Base-by-base conservation (phyloP, 2,888 invertebrate species). In the Piscicola geometra region DNA sequence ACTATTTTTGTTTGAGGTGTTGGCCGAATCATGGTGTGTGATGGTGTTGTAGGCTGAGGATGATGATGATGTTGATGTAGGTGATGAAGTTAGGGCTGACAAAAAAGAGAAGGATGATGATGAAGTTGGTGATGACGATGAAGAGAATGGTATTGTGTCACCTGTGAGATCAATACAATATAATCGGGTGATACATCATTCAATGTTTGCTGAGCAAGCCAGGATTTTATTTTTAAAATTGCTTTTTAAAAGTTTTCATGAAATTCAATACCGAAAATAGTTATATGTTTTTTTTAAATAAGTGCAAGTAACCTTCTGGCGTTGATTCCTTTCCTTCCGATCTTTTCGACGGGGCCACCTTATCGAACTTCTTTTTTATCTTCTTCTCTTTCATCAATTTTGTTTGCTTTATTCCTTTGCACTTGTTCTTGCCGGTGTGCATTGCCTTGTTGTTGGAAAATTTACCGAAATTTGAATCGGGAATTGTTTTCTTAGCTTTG, bases 341-440 rank as follows among this genome's bases (percentile, higher is more conserved):
- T 9, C n/a, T 56, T 56, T 56, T 56, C n/a, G n/a, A 56, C 9
- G 50, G 21, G 21, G 1, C 70, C 1, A 71, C 52, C 25, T 50
- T 25, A 50, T 52, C 32, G n/a, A 71, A 30, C 32, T 50, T 52
- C 28, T 71, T 71, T 21, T 71, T 71, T 15, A 71, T 52, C 52
- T 71, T 71, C 32, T 71, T 71, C 71, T 71, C 71, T 52, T 71
- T 71, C 25, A 21, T n/a, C 9, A 21, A 28, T 32, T 71, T 71
- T 9, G 52, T 28, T 18, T 71, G 71, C n/a, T 71, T 71, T 33
- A 36, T 71, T 18, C 41, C 41, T 41, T 71, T 71, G 25, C 71
- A 41, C 32, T 71, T 71, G 52, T 25, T 71, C n/a, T 71, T 71
- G 1, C 30, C 50, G 18, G 15, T 21, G 28, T 71, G 50, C 33